Conservation (phyloP, 2,797 vertebrate genomes). For the Megalops cyprinoides region DNA sequence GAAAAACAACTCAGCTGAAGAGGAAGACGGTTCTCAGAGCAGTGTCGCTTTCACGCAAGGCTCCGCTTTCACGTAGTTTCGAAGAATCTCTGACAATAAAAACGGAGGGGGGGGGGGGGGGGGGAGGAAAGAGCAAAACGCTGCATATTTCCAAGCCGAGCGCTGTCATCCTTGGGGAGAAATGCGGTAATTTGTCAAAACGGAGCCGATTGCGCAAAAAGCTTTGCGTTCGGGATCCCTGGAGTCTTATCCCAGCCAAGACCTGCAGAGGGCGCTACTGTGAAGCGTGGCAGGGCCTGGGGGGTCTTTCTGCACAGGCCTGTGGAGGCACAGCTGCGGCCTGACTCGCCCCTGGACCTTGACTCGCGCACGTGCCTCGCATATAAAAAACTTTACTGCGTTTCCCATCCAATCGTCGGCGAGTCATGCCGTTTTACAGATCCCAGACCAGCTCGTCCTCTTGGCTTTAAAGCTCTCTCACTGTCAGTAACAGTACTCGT, state of each 20-base stretch:
- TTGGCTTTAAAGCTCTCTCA: no score
- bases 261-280: conserved; percentile 19
- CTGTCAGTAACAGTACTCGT: no score
- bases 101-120: not conserved
- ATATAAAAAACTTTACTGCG: conserved; percentile 4
- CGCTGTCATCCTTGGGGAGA: not conserved
- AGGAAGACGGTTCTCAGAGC: no score
- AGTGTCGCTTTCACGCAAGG: not conserved
- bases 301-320: not conserved
- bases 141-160: not conserved
- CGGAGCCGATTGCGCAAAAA: not conserved
- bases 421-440: not conserved
- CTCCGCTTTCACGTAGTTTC: not conserved
- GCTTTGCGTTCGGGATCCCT: not conserved
- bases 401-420: not conserved
- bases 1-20: no score
- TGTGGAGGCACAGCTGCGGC: not conserved
- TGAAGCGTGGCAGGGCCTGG: not conserved
- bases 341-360: not conserved
- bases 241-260: no score
- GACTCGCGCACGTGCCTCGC: not conserved
- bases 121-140: not conserved
- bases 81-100: not conserved
- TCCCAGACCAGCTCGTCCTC: not conserved
- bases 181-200: not conserved